phyloP scores from a whole-genome alignment of 2,888 invertebrate genomes.

The Pycnomerus fuliginosus region DNA sequence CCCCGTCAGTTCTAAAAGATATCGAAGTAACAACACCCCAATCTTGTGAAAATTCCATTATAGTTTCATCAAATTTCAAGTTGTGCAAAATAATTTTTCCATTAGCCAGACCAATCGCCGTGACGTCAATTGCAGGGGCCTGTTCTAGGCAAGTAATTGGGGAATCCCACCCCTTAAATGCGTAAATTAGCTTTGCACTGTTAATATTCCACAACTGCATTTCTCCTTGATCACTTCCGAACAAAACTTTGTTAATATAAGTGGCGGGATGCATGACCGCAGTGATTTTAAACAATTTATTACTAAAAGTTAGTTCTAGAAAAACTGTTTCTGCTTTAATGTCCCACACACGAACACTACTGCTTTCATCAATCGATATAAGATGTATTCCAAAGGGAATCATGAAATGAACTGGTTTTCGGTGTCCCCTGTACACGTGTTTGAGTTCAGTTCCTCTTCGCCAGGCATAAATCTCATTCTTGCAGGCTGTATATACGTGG shows the following conservation, averaged over 20 bases:
- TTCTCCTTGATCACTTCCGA: conserved; percentile 82
- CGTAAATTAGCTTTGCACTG: conserved; percentile 71
- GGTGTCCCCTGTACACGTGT: conserved; percentile 78
- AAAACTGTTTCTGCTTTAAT: conserved; percentile 71
- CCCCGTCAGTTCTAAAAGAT: conserved; percentile 83
- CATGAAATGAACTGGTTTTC: conserved; percentile 69
- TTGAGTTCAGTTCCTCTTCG: conserved; percentile 81
- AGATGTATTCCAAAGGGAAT: conserved; percentile 86
- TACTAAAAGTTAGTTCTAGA: conserved; percentile 68
- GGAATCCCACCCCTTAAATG: conserved; percentile 73
- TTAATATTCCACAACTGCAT: conserved; percentile 91
- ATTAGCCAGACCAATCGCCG: conserved; percentile 80
- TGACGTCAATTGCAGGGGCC: conserved; percentile 90
- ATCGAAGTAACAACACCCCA: conserved; percentile 86
- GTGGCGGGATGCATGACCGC: conserved; percentile 89
- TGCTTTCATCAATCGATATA: conserved; percentile 79
- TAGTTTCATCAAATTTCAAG: conserved; percentile 76
- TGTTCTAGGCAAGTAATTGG: conserved; percentile 76
- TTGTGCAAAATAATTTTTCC: conserved; percentile 87
- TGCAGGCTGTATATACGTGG: conserved; percentile 77
- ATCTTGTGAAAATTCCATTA: conserved; percentile 87
- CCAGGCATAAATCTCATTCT: conserved; percentile 82
- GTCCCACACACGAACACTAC: conserved; percentile 81
- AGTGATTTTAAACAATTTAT: conserved; percentile 72
- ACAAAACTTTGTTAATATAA: conserved; percentile 89